Percentiles rank a stretch among this genome's conserved stretches.
Evolutionary conservation across 30 jellyfish, hydroid and myxozoan genomes (phyloP).

Genomic region (Hydractinia echinata): DNA sequence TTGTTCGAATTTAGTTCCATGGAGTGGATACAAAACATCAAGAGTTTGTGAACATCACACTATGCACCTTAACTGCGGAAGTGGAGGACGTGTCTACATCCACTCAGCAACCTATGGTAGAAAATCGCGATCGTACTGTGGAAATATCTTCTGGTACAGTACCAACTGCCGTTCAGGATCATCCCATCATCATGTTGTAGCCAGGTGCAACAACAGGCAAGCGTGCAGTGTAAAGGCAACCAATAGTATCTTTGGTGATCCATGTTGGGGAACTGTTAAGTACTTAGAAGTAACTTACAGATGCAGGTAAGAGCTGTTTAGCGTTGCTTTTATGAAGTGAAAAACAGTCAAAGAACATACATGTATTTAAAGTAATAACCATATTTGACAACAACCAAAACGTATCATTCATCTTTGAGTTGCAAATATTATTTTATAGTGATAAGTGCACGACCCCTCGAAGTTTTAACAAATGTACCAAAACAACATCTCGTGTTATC

Average conservation of each 20-base stretch:
- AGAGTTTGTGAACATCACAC: slow-evolving; percentile 51
- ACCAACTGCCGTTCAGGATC: no score
- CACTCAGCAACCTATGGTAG: slow-evolving; percentile 52
- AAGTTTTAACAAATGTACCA: no score
- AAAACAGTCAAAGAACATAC: no score
- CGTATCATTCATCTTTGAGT: no score
- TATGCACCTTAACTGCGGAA: slow-evolving; percentile 34
- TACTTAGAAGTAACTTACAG: slow-evolving; percentile 15
- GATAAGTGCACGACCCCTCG: no score
- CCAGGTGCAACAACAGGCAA: slow-evolving; percentile 3
- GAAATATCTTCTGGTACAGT: slow-evolving; percentile 26
- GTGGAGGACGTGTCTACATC: slow-evolving; percentile 41
- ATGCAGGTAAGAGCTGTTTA: not conserved
- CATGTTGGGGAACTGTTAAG: slow-evolving; percentile 8
- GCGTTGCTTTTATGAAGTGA: no score
- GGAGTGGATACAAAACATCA: not conserved
- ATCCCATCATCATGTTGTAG: not conserved
- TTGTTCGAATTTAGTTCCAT: no score
- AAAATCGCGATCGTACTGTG: slow-evolving; percentile 24
- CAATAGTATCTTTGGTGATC: slow-evolving; percentile 20
- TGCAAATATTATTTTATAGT: no score
- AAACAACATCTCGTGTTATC: no score
- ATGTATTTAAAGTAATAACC: no score
- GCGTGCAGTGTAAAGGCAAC: slow-evolving; percentile 10
- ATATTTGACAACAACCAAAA: no score